These are phyloP conservation scores for Netelia inedita DNA, from an alignment of 2,888 invertebrate species.

Conservation along the genomic window DNA sequence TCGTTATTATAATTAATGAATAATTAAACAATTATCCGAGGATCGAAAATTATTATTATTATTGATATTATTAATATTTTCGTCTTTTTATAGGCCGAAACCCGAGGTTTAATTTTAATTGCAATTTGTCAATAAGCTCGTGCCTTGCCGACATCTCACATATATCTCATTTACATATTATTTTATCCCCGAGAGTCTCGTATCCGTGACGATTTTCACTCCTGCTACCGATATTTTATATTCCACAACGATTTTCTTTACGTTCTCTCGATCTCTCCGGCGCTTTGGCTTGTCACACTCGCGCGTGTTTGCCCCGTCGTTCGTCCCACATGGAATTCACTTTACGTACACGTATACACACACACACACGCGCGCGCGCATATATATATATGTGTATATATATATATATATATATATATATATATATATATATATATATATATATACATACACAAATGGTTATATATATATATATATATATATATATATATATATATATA, in stretches of 20 bases:
- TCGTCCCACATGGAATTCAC: background rate
- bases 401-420: too few relatives aligned
- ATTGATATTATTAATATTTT: too few relatives aligned
- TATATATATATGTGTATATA: background rate
- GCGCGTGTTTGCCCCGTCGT: background rate
- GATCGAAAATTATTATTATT: too few relatives aligned
- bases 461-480: background rate
- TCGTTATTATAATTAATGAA: too few relatives aligned
- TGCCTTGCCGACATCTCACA: background rate
- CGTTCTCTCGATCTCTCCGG: slow-evolving; percentile 15
- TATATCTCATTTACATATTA: background rate
- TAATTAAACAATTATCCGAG: too few relatives aligned
- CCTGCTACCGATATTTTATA: background rate
- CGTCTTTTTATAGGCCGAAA: too few relatives aligned
- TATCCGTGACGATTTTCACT: background rate
- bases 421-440: too few relatives aligned
- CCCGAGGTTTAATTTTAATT: slow-evolving; percentile 4
- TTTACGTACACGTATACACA: background rate
- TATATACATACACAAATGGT: too few relatives aligned
- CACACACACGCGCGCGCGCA: background rate
- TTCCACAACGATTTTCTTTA: slow-evolving; percentile 15
- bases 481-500: background rate
- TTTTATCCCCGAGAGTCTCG: background rate
- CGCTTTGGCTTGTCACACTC: slow-evolving; percentile 4
- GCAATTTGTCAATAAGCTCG: slow-evolving; percentile 16